Conservation (phyloP, 2,113 vertebrate species). For the Calidris pugnax region DNA sequence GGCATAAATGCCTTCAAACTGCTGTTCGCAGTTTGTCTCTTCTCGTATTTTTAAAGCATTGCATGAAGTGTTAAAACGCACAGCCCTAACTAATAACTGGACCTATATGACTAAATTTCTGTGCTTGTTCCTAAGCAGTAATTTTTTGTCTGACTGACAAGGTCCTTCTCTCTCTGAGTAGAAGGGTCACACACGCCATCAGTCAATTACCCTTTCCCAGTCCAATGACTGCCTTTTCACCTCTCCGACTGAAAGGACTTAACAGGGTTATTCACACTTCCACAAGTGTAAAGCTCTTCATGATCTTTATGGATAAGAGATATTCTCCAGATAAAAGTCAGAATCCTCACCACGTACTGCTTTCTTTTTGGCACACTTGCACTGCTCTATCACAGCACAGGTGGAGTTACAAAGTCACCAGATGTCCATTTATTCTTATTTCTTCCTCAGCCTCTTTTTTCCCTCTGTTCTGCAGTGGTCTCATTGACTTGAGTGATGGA, state of each 20-base stretch:
- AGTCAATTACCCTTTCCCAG: conserved; percentile 60
- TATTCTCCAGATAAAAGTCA: background rate
- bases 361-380: background rate
- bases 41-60: background rate
- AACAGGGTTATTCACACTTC: conserved; percentile 56
- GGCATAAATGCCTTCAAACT: background rate
- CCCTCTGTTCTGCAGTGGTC: background rate
- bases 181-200: conserved; percentile 47
- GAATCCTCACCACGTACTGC: background rate
- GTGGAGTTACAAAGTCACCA: background rate
- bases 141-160: conserved; percentile 53
- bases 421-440: background rate
- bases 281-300: conserved; percentile 1
- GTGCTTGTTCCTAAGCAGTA: background rate
- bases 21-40: background rate
- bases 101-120: background rate
- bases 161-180: conserved; percentile 16
- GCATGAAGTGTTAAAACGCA: conserved; percentile 19
- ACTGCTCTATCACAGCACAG: background rate
- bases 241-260: conserved; percentile 34
- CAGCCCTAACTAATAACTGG: background rate
- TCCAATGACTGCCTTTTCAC: conserved; percentile 48
- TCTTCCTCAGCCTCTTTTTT: background rate
- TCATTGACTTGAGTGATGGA: background rate
- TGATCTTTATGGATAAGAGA: conserved; percentile 38